Base-by-base conservation (phyloP, 2,797 vertebrate species). In the Coranthus polyacanthus region DNA sequence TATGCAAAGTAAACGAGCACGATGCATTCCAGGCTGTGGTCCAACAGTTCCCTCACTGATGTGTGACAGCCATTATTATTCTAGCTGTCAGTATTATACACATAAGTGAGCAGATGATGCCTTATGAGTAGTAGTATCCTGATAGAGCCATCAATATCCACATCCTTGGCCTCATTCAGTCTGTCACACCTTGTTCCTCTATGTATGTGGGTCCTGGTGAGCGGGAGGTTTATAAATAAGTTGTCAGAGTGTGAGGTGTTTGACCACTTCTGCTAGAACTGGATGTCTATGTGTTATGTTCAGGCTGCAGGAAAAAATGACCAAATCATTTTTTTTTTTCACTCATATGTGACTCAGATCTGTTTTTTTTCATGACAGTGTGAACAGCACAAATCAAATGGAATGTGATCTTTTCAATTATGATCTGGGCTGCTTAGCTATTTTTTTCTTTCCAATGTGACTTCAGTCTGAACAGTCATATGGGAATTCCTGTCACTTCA, bases 1-100 rank as follows among this genome's bases (percentile, higher is more conserved):
- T 87, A 87, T 81, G 76, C 81, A 88, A 91, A 90, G 86, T 94
- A 94, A 95, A 95, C 91, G 94, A 92, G 90, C 66, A 60, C 86
- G 89, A 92, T 92, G 75, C 84, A 92, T 94, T 91, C 90, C 89
- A 86, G 68, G 56, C 81, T 90, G 90, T 92, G 90, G 91, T 91
- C 92, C 87, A 92, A 86, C 90, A 88, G 91, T 89, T 94, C 83
- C 92, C 81, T 85, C 91, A 82, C 92, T 93, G 94, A 92, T 91
- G 93, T 94, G 94, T 93, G 94, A 94, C 93, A 91, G 90, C 89
- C 89, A 93, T 95, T 95, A 95, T 95, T 94, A 95, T 95, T 94
- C 93, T 91, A 88, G 93, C 94, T 95, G 94, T 95, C 94, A 93
- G 88, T 82, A 90, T 94, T 94, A 94, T 89, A 94, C 92, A 94